These are phyloP conservation scores for Synchiropus splendidus DNA, from an alignment of 2,113 vertebrate genomes.

Conservation along the genomic window DNA sequence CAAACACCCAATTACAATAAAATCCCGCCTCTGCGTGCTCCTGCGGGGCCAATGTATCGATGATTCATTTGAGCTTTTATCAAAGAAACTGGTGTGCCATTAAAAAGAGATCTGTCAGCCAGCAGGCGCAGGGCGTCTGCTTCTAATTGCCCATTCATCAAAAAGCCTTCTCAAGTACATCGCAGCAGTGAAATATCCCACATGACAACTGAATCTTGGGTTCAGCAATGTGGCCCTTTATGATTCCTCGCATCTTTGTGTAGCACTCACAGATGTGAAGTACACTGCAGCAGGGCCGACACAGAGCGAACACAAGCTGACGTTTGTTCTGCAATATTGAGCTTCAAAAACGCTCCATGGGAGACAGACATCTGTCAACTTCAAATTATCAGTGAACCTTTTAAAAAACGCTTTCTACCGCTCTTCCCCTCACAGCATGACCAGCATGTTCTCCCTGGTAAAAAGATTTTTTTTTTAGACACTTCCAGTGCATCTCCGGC, in stretches of 20 bases:
- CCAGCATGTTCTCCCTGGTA: conserved; percentile 27
- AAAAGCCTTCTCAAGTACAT: conserved; percentile 60
- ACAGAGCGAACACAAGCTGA: no score
- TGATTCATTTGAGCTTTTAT: conserved; percentile 71
- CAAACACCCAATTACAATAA: conserved; percentile 54
- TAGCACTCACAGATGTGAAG: no score
- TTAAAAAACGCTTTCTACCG: conserved; percentile 33
- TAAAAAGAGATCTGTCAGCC: conserved; percentile 71
- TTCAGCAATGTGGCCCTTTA: conserved; percentile 59
- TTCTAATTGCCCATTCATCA: conserved; percentile 73
- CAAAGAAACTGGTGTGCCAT: conserved; percentile 68
- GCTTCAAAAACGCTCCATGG: conserved; percentile 14
- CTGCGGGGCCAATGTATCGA: conserved; percentile 50
- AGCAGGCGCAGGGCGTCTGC: conserved; percentile 55
- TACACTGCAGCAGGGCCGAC: no score
- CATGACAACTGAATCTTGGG: conserved; percentile 59
- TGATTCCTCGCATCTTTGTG: no score
- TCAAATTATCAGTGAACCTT: conserved; percentile 43
- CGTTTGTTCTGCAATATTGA: conserved; percentile 23
- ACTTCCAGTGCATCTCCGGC: conserved; percentile 33
- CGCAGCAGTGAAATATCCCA: conserved; percentile 47
- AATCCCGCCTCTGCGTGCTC: conserved; percentile 34
- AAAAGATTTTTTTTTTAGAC: conserved; percentile 11
- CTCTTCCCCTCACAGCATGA: conserved; percentile 40
- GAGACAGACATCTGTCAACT: conserved; percentile 39